Percentiles rank a stretch among this genome's conserved stretches.
Evolutionary conservation across 1,140 invertebrate species (phyloP).

Genomic region (Popillia japonica): DNA sequence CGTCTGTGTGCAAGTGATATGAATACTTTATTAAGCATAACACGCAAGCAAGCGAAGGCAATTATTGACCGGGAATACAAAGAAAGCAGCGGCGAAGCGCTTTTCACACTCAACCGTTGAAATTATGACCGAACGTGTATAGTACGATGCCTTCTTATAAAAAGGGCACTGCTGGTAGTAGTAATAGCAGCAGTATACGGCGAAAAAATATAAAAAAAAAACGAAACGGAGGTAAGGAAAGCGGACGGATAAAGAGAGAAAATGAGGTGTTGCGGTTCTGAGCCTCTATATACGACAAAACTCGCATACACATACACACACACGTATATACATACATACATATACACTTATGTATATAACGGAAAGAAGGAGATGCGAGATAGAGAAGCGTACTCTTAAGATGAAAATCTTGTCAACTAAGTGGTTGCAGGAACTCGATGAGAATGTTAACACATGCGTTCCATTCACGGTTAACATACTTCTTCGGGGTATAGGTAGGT

Average conservation of each 20-base stretch:
- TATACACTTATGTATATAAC: no score
- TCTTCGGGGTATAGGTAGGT: neutral
- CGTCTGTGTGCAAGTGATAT: neutral
- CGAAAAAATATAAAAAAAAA: neutral
- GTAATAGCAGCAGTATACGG: neutral
- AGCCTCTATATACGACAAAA: no score
- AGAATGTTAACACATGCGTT: conserved; percentile 56
- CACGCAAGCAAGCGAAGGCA: conserved; percentile 12
- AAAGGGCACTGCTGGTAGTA: neutral
- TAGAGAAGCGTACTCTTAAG: conserved; percentile 43
- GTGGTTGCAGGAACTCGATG: conserved; percentile 54
- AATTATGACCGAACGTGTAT: neutral
- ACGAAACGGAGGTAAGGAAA: neutral
- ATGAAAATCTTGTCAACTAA: conserved; percentile 57
- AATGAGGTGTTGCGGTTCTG: neutral
- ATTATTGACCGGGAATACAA: conserved; percentile 13
- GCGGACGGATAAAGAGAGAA: neutral
- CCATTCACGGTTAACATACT: conserved; percentile 41
- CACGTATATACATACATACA: no score
- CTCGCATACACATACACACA: no score
- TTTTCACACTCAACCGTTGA: neutral
- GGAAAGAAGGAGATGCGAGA: neutral
- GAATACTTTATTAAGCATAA: neutral
- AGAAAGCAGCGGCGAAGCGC: neutral
- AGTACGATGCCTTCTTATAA: neutral